Percentiles rank a stretch among this genome's conserved stretches.
Evolutionary conservation across 2,888 invertebrate species (phyloP).

Genomic region (Lepidochitona cinerea): DNA sequence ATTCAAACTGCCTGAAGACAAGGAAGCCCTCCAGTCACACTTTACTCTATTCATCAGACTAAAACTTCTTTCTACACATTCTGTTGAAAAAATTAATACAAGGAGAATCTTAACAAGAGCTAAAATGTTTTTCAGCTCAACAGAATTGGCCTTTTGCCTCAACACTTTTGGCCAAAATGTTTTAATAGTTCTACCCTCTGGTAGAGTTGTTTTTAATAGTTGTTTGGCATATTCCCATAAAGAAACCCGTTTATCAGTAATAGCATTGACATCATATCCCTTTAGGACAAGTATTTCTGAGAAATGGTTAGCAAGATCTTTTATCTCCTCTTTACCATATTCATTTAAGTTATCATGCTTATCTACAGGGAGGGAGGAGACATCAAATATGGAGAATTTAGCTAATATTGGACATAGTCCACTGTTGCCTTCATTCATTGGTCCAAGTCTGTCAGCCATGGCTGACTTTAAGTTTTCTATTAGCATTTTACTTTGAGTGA

Average conservation of each 20-base stretch:
- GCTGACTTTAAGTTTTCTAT: neutral
- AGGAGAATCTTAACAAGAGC: conserved; percentile 1
- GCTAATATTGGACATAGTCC: neutral
- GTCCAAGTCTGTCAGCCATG: neutral
- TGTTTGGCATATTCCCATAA: neutral
- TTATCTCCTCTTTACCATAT: neutral
- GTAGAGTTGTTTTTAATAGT: neutral
- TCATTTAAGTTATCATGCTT: neutral
- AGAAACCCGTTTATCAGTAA: neutral
- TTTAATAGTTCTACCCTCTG: neutral
- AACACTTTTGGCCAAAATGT: neutral
- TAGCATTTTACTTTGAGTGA: neutral
- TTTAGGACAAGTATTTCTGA: neutral
- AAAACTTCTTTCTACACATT: neutral
- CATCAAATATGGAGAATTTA: neutral
- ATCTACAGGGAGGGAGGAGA: neutral
- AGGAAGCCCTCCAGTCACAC: too few species aligned
- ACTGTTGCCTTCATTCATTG: neutral
- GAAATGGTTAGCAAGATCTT: neutral
- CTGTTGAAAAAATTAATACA: neutral
- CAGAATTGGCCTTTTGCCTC: neutral
- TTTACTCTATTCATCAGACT: conserved; percentile 4
- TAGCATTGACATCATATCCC: neutral
- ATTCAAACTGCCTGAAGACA: too few species aligned
- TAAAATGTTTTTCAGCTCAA: neutral